Evolutionary conservation across 2,113 vertebrate genomes (phyloP).

Genomic region (Thryonomys swinderianus): DNA sequence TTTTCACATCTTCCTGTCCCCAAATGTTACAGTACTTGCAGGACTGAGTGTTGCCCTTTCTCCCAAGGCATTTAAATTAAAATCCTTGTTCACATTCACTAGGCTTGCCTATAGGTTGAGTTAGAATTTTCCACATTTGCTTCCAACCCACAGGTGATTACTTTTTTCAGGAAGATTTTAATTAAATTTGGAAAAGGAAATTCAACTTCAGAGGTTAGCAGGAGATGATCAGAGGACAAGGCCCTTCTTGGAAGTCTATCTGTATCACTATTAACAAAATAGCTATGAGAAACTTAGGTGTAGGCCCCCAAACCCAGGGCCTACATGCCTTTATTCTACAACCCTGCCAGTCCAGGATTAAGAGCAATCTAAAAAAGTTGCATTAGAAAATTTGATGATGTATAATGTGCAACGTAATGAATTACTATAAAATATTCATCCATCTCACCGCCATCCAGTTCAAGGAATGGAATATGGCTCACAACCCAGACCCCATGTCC

Average conservation of each 20-base stretch:
- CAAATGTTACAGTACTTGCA: neutral
- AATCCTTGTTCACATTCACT: conserved; percentile 40
- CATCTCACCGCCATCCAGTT: neutral
- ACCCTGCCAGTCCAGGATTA: neutral
- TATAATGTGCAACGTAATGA: neutral
- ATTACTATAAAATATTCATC: neutral
- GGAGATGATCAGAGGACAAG: neutral
- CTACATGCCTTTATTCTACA: neutral
- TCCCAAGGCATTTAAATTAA: neutral
- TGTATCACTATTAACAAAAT: neutral
- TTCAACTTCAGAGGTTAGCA: neutral
- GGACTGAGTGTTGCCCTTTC: neutral
- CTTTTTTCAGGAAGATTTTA: neutral
- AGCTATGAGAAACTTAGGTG: neutral
- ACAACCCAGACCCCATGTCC: neutral
- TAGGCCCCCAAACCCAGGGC: neutral
- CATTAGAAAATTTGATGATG: neutral
- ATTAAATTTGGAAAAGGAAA: conserved; percentile 1
- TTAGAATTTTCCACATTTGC: conserved; percentile 22
- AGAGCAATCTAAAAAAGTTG: neutral
- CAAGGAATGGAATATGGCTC: neutral
- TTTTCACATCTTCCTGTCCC: neutral
- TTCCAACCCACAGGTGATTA: conserved; percentile 3
- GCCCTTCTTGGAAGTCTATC: neutral
- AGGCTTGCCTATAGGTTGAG: neutral